Base-by-base conservation (phyloP, 2,113 vertebrate species). In the Thamnaconus septentrionalis region DNA sequence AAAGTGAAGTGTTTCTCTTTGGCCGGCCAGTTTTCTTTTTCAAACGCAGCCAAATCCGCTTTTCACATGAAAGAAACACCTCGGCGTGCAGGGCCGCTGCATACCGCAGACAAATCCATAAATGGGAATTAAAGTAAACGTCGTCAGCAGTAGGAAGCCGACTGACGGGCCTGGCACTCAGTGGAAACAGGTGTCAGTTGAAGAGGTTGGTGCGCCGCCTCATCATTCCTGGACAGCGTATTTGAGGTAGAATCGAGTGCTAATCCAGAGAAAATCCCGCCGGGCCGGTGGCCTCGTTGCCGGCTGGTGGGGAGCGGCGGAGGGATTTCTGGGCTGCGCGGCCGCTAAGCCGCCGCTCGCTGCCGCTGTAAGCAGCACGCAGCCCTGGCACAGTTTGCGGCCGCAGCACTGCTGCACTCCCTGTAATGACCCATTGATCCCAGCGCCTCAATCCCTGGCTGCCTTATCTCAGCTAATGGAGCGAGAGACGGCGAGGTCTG, bases 361-460 rank as follows among this genome's bases (percentile, higher is more conserved):
- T 31, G 18, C 18, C 18, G 18, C 18, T 31, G 18, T 31, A 31
- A 42, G 67, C 64, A 69, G 74, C 60, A 60, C 75, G 54, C 53
- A 12, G 5, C 52, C 69, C 54, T 10, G 75, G 58, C 42, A 31
- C 48, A 7, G 66, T 31, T 64, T 49, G 61, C 7, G 39, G 50
- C 65, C 42, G 61, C 56, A 54, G 53, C 65, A 44, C 52, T 68
- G 66, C 80, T 68, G 66, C 80, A 67, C 78, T 83, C 59, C 63
- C 58, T 53, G 18, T 85, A 84, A 86, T 79, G 78, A 89, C 70
- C 79, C 86, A 83, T 78, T 78, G 86, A 89, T 82, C 71, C 84
- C 73, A 81, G 80, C 75, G 70, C 45, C 75, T 80, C 81, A 70
- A 83, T 83, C 83, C 77, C 73, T 63, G 61, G 71, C 69, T 47